phyloP scores from a whole-genome alignment of 2,113 vertebrate genomes.

The Anarhynchus alexandrinus region DNA sequence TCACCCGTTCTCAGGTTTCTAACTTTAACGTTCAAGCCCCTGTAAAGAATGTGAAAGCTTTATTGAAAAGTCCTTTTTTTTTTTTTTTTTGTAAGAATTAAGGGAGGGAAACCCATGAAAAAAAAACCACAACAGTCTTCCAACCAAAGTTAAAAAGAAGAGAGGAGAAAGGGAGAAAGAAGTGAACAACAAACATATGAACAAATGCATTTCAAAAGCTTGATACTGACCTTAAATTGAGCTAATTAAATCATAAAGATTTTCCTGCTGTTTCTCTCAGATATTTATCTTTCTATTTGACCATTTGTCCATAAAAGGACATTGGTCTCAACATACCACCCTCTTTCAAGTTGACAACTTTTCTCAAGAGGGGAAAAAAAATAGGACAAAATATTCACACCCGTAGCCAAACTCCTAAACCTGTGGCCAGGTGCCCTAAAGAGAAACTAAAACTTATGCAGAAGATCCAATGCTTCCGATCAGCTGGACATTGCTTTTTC shows the following conservation, averaged over 20 bases:
- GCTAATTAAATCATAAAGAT: constrained; percentile 36
- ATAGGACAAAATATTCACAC: background rate
- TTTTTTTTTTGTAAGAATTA: background rate
- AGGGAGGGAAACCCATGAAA: background rate
- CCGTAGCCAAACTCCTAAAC: background rate
- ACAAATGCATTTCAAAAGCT: constrained; percentile 22
- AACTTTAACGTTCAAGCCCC: background rate
- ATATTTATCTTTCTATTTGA: constrained; percentile 48
- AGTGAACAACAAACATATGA: background rate
- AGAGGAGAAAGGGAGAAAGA: background rate
- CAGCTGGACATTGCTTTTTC: background rate
- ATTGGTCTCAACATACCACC: background rate
- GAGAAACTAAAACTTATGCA: background rate
- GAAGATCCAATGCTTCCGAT: background rate
- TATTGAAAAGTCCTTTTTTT: background rate
- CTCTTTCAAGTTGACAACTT: constrained; percentile 24
- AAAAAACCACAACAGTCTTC: background rate
- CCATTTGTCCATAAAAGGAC: constrained; percentile 38
- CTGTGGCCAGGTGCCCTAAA: background rate
- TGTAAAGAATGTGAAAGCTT: background rate
- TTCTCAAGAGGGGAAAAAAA: background rate
- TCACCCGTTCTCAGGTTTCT: background rate
- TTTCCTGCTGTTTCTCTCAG: constrained; percentile 16
- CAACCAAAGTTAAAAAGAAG: background rate
- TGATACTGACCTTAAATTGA: constrained; percentile 47